phyloP scores from a whole-genome alignment of 2,888 invertebrate species.

The Dorcus hopei region DNA sequence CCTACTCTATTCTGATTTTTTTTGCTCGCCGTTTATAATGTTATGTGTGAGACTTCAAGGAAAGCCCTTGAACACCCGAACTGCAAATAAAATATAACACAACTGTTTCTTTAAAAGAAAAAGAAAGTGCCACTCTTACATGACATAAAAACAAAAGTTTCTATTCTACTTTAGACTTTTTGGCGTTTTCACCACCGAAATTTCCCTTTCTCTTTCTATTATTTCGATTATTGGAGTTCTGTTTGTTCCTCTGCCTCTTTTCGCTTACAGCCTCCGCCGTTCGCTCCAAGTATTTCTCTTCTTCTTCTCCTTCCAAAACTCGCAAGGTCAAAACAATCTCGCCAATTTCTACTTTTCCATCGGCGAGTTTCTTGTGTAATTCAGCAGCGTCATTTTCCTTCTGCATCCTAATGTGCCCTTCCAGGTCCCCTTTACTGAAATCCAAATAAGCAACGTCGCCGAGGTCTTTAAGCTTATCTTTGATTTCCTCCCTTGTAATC shows the following conservation, averaged over 20 bases:
- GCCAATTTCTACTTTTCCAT: constrained; percentile 48
- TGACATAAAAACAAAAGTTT: no score
- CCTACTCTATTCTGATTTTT: no score
- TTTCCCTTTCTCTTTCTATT: constrained; percentile 41
- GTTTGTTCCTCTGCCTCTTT: constrained; percentile 43
- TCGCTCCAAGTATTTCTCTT: constrained; percentile 62
- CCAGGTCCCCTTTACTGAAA: constrained; percentile 68
- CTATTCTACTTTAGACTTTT: neutral
- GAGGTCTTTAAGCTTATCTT: constrained; percentile 62
- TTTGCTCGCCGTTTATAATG: no score
- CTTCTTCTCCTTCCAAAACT: constrained; percentile 69
- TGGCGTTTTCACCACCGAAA: constrained; percentile 25
- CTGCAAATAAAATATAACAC: no score
- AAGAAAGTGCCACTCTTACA: no score
- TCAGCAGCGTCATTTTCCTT: constrained; percentile 68
- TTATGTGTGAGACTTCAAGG: neutral
- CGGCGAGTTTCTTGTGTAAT: constrained; percentile 60
- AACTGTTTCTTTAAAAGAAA: no score
- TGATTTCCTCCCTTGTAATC: constrained; percentile 69
- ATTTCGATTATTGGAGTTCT: constrained; percentile 31
- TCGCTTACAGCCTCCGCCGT: constrained; percentile 57
- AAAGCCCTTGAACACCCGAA: no score
- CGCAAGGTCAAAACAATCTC: constrained; percentile 52
- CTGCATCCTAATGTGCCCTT: constrained; percentile 70
- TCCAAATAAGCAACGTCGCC: constrained; percentile 71